phyloP scores from a whole-genome alignment of 1,140 invertebrate genomes.

The Planococcus citri region DNA sequence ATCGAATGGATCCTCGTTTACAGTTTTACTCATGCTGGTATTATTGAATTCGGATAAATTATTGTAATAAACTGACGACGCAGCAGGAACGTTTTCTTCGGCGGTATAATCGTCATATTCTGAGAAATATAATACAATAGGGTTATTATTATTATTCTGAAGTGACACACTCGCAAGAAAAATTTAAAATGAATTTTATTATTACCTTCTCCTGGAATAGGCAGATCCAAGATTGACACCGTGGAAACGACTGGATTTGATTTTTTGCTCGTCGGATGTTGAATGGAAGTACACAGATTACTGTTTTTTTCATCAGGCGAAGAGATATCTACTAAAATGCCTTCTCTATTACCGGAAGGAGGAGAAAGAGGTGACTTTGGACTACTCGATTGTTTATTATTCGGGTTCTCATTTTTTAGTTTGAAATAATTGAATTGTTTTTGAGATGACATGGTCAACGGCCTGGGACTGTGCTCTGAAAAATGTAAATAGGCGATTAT shows the following conservation, averaged over 20 bases:
- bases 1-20: not conserved
- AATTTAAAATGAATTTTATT: too few relatives aligned
- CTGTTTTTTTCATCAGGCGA: not conserved
- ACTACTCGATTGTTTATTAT: not conserved
- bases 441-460: conserved; percentile 35
- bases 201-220: conserved; percentile 12
- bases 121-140: not conserved
- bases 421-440: conserved; percentile 67
- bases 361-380: not conserved
- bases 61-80: not conserved
- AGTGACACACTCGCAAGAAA: too few relatives aligned
- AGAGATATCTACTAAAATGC: not conserved
- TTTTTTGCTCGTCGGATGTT: not conserved
- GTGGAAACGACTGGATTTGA: not conserved
- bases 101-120: not conserved
- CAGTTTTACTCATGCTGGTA: not conserved
- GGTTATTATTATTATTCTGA: too few relatives aligned
- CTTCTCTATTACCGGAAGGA: not conserved
- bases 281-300: not conserved
- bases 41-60: not conserved
- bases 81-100: not conserved
- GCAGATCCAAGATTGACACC: not conserved
- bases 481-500: not conserved
- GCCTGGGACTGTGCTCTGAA: not conserved
- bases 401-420: conserved; percentile 48